Conservation (phyloP, 23 tunicate genomes). For the Oikopleura albicans region DNA sequence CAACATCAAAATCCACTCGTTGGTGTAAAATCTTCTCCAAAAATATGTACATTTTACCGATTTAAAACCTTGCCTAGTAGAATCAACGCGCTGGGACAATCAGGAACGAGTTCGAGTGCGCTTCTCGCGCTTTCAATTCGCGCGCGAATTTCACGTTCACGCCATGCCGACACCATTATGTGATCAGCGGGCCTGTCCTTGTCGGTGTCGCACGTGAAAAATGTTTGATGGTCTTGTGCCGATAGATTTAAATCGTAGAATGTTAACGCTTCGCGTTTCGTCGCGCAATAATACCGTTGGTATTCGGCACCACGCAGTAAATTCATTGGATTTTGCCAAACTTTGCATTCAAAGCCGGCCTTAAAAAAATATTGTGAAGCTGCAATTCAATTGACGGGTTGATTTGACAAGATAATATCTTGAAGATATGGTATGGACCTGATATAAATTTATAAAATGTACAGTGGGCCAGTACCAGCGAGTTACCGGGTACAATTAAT, state of each 20-base stretch:
- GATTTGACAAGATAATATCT: too few relatives aligned
- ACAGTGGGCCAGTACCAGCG: too few relatives aligned
- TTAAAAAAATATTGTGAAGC: neutral
- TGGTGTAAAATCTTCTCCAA: too few relatives aligned
- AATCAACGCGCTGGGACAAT: neutral
- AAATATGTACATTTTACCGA: too few relatives aligned
- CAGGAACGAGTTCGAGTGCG: neutral
- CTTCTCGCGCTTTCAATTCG: constrained; percentile 29
- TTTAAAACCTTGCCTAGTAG: too few relatives aligned
- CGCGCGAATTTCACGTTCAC: constrained; percentile 49
- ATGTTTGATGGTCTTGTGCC: constrained; percentile 89
- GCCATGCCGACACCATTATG: constrained; percentile 77
- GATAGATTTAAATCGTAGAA: constrained; percentile 79
- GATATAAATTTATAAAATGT: too few relatives aligned
- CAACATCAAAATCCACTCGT: too few relatives aligned
- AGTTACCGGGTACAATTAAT: too few relatives aligned
- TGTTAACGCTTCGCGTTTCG: constrained; percentile 59
- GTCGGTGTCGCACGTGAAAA: constrained; percentile 69
- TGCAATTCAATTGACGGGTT: too few relatives aligned
- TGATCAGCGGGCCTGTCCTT: constrained; percentile 40
- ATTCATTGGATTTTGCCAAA: constrained; percentile 78
- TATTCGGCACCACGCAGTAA: constrained; percentile 62
- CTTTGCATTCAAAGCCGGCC: constrained; percentile 47
- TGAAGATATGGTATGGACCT: too few relatives aligned
- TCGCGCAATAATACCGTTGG: constrained; percentile 69